Evolutionary conservation across 2,113 vertebrate genomes (phyloP).

Genomic region (Hemiscyllium ocellatum): DNA sequence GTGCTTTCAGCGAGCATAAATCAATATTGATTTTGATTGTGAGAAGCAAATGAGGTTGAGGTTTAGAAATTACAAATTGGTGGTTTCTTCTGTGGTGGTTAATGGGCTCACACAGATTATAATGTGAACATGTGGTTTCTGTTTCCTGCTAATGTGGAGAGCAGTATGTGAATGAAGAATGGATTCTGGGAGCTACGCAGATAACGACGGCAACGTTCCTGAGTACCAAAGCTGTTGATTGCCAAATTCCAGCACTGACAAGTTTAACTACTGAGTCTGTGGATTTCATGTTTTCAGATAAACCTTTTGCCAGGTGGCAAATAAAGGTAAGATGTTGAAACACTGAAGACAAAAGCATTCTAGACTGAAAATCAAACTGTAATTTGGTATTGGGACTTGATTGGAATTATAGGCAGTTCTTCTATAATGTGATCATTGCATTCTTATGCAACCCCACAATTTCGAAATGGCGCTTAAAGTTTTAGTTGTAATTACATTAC

Average conservation of each 20-base stretch:
- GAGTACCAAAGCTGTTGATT: constrained; percentile 63
- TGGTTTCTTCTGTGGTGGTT: not conserved
- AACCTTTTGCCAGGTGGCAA: constrained; percentile 68
- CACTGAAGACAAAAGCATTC: constrained; percentile 39
- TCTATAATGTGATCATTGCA: too few relatives aligned
- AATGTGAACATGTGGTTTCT: not conserved
- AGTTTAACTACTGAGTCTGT: constrained; percentile 48
- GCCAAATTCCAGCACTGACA: constrained; percentile 58
- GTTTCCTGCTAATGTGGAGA: not conserved
- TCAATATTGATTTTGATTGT: not conserved
- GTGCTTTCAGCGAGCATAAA: too few relatives aligned
- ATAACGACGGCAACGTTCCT: constrained; percentile 66
- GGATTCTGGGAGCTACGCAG: constrained; percentile 59
- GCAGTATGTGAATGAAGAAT: constrained; percentile 54
- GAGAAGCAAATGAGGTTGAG: not conserved
- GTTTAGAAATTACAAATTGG: too few relatives aligned
- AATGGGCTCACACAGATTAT: not conserved
- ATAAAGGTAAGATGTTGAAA: constrained; percentile 59
- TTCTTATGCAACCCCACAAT: too few relatives aligned
- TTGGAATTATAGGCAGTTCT: not conserved
- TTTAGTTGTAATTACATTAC: too few relatives aligned
- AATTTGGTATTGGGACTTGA: not conserved
- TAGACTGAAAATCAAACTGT: not conserved
- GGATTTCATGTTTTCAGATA: constrained; percentile 57
- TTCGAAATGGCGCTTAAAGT: too few relatives aligned